Base-by-base conservation (phyloP, 2,888 invertebrate species). In the Chorisops tibialis region DNA sequence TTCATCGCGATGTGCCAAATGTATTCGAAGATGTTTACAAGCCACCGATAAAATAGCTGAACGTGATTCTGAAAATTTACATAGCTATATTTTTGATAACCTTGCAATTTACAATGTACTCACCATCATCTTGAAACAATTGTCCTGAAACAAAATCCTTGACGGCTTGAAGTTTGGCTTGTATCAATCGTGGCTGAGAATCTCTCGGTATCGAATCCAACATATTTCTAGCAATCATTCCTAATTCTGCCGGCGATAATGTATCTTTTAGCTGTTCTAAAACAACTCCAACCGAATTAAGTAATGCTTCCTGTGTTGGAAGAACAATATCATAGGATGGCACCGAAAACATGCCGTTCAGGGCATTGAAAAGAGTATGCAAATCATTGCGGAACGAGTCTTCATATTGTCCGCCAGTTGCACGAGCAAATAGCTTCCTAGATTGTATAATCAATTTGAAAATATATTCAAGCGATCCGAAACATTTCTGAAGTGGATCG, bases 401-500 rank as follows among this genome's bases (percentile, higher is more conserved):
- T 72, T 93, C 93, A 72, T 89, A 91, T 75, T 92, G 89, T 0
- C 92, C 93, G 7, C 91, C 91, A 0, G 92, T 93, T 0, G 93
- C 93, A 16, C 91, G 82, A 0, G 91, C 87, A 79, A 93, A 94
- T 39, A 94, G 74, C 39, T 90, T 76, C 5, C 93, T 82, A 43
- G 95, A 96, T 69, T 95, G 91, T 38, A 96, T 94, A 2, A 96
- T 90, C 69, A 96, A 85, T 67, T 95, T 91, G 78, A 96, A 93
- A 68, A 96, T 92, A 65, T 93, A 94, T 73, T 95, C 95, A 47
- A 96, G 80, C 0, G 94, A 93, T 61, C 90, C 87, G 64, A 94
- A 91, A 72, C 93, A 93, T 72, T 92, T 93, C 74, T 92, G 88
- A 64, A 95, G 91, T 0, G 93, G 89, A 71, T 94, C 93, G 65